Base-by-base conservation (phyloP, 2,797 vertebrate species). In the Pseudochromis fuscus region DNA sequence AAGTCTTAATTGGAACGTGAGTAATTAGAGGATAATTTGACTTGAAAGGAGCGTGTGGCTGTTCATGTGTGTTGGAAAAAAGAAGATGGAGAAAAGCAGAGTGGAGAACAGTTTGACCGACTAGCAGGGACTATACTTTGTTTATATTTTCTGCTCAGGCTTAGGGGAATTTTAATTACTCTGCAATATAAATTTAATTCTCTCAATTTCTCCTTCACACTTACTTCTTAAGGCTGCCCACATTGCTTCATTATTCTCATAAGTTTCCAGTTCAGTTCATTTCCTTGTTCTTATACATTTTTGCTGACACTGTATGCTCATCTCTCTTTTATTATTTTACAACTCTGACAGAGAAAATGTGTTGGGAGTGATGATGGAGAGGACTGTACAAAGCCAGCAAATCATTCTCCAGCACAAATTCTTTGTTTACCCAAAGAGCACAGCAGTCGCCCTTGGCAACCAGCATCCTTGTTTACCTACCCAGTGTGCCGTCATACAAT, bases 381-480 rank as follows among this genome's bases (percentile, higher is more conserved):
- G 46, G 44, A 60, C 49, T 56, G 49, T 7, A 35, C 13, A 51
- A 49, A 83, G 56, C 56, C 75, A 72, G 65, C 24, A 31, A 79
- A 80, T 53, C 71, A 28, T 75, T 73, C 76, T 42, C 60, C 59
- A 7, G 67, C 70, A 80, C 73, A 85, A 67, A 84, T 84, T 89
- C 83, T 91, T 87, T 92, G 87, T 94, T 94, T 93, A 92, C 86
- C 81, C 62, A 42, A 85, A 88, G 89, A 92, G 87, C 85, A 78
- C 77, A 87, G 87, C 89, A 81, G 89, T 93, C 76, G 49, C 89
- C 89, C 90, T 75, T 90, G 90, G 92, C 93, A 92, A 94, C 92
- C 67, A 77, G 87, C 88, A 88, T 94, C 90, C 89, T 91, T 95
- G 94, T 95, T 95, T 95, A 95, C 92, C 88, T 92, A 94, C 89